Percentiles rank a stretch among this genome's conserved stretches.
Evolutionary conservation across 2,888 invertebrate genomes (phyloP).

Genomic region (Catonia carolina): DNA sequence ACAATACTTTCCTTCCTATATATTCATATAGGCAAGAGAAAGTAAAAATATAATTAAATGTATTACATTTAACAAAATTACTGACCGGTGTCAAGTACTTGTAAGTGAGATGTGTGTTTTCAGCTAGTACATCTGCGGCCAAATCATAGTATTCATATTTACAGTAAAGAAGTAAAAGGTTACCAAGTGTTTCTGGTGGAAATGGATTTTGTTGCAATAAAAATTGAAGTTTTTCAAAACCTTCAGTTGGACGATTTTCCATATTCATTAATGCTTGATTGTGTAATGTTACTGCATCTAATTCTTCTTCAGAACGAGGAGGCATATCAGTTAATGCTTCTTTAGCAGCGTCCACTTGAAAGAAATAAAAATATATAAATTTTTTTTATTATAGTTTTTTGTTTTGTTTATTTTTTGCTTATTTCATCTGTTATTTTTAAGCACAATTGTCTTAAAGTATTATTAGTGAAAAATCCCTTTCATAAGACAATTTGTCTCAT

Average conservation of each 20-base stretch:
- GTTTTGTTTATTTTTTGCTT: too few relatives aligned
- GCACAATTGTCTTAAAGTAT: too few relatives aligned
- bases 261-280: slow-evolving; percentile 92
- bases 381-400: too few relatives aligned
- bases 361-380: slow-evolving; percentile 17
- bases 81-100: slow-evolving; percentile 67
- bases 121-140: slow-evolving; percentile 95
- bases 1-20: too few relatives aligned
- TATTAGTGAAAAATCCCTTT: too few relatives aligned
- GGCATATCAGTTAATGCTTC: slow-evolving; percentile 87
- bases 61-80: not conserved
- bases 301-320: slow-evolving; percentile 90
- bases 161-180: slow-evolving; percentile 88
- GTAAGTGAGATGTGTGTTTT: slow-evolving; percentile 93
- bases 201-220: slow-evolving; percentile 92
- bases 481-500: too few relatives aligned
- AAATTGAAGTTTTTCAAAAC: slow-evolving; percentile 92
- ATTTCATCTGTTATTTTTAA: not conserved
- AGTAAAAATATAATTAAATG: too few relatives aligned
- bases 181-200: slow-evolving; percentile 96
- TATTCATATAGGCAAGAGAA: too few relatives aligned
- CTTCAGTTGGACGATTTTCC: slow-evolving; percentile 80
- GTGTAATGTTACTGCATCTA: slow-evolving; percentile 95
- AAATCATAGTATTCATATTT: slow-evolving; percentile 96
- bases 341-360: slow-evolving; percentile 68